These are phyloP conservation scores for Pycnonotus jocosus DNA, from an alignment of 2,113 vertebrate genomes.

Conservation along the genomic window DNA sequence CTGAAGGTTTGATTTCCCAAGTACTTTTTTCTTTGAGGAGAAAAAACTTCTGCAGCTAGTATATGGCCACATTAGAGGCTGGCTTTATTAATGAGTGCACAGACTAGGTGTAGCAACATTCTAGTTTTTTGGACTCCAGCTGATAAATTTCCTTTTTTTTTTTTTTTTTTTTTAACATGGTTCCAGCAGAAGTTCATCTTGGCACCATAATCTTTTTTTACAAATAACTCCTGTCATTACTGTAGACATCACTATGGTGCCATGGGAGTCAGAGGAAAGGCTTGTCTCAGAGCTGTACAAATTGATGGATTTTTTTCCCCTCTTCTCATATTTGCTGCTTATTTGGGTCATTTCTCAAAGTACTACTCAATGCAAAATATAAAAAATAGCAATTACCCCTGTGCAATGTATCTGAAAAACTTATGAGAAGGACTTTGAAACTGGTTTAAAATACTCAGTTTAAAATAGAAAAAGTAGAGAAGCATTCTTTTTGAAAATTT, in stretches of 20 bases:
- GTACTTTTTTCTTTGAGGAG: neutral
- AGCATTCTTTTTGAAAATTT: neutral
- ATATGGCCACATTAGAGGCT: neutral
- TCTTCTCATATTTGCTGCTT: neutral
- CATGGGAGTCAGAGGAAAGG: neutral
- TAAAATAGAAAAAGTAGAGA: neutral
- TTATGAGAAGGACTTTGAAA: neutral
- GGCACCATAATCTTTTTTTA: neutral
- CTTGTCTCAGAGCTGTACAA: neutral
- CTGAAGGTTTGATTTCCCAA: neutral
- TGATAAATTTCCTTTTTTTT: neutral
- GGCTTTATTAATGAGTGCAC: neutral
- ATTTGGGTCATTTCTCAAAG: neutral
- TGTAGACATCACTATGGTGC: neutral
- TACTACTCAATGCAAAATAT: neutral
- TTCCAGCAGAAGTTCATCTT: neutral
- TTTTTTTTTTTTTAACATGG: neutral
- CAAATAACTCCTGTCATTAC: neutral
- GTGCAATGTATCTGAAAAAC: neutral
- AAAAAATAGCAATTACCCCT: neutral
- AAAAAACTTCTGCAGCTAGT: neutral
- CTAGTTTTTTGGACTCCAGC: neutral
- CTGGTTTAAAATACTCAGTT: neutral
- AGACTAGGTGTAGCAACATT: neutral
- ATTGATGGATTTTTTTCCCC: neutral